A percentile compares a stretch with the other conserved stretches of the same genome.
Conservation (phyloP, 2,797 vertebrate genomes). For the Harpagifer antarcticus region DNA sequence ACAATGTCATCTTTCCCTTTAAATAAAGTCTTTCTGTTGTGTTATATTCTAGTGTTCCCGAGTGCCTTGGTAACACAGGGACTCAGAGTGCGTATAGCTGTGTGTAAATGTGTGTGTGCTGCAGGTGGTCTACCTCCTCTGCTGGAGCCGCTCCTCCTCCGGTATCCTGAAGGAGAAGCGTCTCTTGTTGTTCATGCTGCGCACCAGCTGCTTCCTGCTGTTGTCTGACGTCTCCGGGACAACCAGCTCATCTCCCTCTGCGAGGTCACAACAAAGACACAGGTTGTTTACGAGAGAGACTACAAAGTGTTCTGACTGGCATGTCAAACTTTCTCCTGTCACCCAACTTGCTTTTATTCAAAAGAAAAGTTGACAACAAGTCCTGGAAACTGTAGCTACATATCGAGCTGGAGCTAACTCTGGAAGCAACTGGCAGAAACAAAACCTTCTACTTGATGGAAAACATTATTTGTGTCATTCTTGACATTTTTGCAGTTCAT, state of each 20-base stretch:
- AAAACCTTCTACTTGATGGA: not conserved
- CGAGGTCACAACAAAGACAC: constrained; percentile 43
- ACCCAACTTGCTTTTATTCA: not conserved
- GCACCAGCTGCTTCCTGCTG: constrained; percentile 98
- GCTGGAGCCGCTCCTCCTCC: constrained; percentile 95
- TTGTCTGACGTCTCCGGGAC: constrained; percentile 98
- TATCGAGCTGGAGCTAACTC: not conserved
- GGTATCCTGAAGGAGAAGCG: constrained; percentile 97
- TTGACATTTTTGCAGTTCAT: not conserved
- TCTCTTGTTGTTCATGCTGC: constrained; percentile 96
- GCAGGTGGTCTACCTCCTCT: constrained; percentile 88
- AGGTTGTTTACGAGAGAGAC: constrained; percentile 17
- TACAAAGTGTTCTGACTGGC: constrained; percentile 8
- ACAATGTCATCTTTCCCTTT: no score
- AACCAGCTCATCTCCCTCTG: constrained; percentile 98
- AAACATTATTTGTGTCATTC: not conserved
- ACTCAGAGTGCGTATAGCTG: no score
- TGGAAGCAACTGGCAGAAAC: not conserved
- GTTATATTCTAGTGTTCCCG: no score
- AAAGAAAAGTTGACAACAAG: not conserved
- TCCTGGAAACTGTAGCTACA: not conserved
- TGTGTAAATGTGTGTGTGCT: no score
- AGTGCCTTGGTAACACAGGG: no score
- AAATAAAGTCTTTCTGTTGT: no score
- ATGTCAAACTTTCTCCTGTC: not conserved